Base-by-base conservation (phyloP, 2,797 vertebrate genomes). In the Anguilla obscura region DNA sequence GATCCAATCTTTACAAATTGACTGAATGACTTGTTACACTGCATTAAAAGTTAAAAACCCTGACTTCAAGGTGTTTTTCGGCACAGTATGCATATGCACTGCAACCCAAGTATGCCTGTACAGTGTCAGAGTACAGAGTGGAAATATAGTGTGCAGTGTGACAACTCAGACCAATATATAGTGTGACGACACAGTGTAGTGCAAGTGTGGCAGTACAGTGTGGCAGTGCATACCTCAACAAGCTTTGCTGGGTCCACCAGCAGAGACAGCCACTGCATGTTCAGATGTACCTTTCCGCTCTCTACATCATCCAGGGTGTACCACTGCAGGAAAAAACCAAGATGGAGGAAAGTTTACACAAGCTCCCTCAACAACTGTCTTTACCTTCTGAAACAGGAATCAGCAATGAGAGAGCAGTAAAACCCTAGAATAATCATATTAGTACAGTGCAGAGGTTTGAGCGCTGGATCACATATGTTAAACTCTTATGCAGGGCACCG, bases 231-330 rank as follows among this genome's bases (percentile, higher is more conserved):
- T 92, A 98, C 98, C 97, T 98, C 94, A 0, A 86, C 91, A 33
- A 97, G 88, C 14, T 96, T 95, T 24, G 94, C 95, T 71, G 92
- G 89, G 89, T 97, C 93, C 0, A 95, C 89, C 52, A 95, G 92
- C 1, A 99, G 95, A 3, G 98, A 97, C 71, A 98, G 92, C 98
- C 98, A 99, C 93, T 98, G 96, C 16, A 99, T 94, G 88, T 96
- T 97, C 87, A 99, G 91, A 91, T 96, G 97, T 86, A 99, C 91
- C 85, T 95, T 92, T 80, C 98, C 98, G 0, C 92, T 95, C 86
- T 92, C 90, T 0, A 95, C 94, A 0, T 94, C 95, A 14, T 97
- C 95, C 91, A 99, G 95, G 56, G 94, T 83, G 92, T 97, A 98
- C 98, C 98, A 99, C 98, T 99, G 90, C 18, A 91, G 88, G 83